These are phyloP conservation scores for Sebastes dallii DNA, from an alignment of 2,797 vertebrate genomes.

Conservation along the genomic window DNA sequence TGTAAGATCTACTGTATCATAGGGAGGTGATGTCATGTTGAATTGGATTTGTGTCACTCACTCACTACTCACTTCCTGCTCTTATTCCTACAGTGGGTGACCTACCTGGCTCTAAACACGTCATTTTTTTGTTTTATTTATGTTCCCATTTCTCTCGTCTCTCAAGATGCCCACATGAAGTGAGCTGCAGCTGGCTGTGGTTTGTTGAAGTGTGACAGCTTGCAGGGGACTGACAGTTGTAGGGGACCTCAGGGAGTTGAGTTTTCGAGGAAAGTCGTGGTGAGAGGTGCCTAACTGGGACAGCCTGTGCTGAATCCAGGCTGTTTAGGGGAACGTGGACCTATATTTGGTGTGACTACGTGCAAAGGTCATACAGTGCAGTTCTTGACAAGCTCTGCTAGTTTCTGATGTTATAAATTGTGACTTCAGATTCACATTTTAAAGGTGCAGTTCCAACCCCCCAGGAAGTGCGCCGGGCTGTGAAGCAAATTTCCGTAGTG, in stretches of 20 bases:
- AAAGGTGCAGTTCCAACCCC: not conserved
- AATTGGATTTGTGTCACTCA: not conserved
- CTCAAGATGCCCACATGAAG: not conserved
- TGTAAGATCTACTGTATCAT: not conserved
- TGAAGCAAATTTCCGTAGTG: too few relatives aligned
- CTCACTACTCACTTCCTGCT: not conserved
- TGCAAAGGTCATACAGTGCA: conserved; percentile 8
- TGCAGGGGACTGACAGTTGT: not conserved
- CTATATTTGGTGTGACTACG: conserved; percentile 46
- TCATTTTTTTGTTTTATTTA: not conserved
- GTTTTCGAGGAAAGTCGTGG: conserved; percentile 12
- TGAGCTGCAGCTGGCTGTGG: conserved; percentile 17
- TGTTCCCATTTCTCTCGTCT: not conserved
- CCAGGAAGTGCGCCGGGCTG: too few relatives aligned
- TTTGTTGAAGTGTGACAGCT: conserved; percentile 18
- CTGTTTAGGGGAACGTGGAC: conserved; percentile 18
- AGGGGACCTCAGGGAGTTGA: conserved; percentile 26
- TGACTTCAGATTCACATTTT: not conserved
- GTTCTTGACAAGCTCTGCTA: not conserved
- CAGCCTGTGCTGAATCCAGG: conserved; percentile 43
- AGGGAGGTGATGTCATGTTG: not conserved
- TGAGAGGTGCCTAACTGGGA: conserved; percentile 55
- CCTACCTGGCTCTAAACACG: not conserved
- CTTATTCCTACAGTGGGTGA: not conserved
- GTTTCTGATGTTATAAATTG: not conserved